Evolutionary conservation across 2,888 invertebrate genomes (phyloP), one percentile per base, ranked within the genome.

Genomic region (Acleris holmiana): DNA sequence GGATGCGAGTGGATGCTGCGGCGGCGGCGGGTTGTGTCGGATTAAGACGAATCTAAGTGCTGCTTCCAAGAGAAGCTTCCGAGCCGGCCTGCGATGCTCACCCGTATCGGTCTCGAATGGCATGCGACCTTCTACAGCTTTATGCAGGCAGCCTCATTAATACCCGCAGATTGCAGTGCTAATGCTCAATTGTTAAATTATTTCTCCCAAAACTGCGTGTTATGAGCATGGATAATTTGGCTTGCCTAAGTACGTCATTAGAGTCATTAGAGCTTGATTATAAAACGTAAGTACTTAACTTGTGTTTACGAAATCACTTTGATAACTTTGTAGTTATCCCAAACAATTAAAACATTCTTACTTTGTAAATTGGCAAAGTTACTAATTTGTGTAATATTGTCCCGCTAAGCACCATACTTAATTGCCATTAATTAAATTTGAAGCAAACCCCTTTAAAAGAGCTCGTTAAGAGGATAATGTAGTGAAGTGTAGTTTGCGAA

Each of bases 401-500:
- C 29, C 29, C 35, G 25, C 25, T 56, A 66, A 55, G 62, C 50
- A 63, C 55, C 76, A 76, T 76, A 73, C 72, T 74, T 74, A 79
- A 77, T 79, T 73, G 73, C 60, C 72, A 81, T 82, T 84, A 85
- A 84, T 84, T 84, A 85, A 83, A 79, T 83, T 84, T 80, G 72
- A 76, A 80, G 76, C 76, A 82, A 76, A 71, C 75, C 75, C 75
- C 66, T 79, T 71, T 75, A 77, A 82, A 82, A 84, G 81, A 82
- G 79, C 79, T 82, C 78, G 80, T 80, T 83, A 82, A 81, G 80
- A 78, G 80, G 82, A 84, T 83, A 79, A 80, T 78, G 77, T 79
- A 83, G 77, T 78, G 75, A 78, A 81, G 80, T 80, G 83, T 84
- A 86, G 85, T 86, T 85, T 82, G 79, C 78, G 84, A 85, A 85